A percentile compares a stretch with the other conserved stretches of the same genome.
Conservation (phyloP, 2,888 invertebrate genomes). For the Rambutsinella grinnellia region DNA sequence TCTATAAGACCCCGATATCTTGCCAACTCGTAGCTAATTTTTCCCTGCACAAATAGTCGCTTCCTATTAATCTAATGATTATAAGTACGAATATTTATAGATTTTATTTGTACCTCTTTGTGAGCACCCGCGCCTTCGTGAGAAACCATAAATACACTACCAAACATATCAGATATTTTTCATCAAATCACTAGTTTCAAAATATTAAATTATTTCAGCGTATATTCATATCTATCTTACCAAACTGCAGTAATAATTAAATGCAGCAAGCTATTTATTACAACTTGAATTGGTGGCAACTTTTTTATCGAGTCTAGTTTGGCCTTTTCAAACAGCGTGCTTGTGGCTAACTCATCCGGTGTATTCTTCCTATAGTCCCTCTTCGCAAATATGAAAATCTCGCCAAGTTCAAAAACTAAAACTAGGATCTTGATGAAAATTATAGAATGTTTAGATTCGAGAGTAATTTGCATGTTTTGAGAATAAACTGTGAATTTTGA, state of each 20-base stretch:
- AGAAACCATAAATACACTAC: conserved; percentile 24
- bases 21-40: conserved; percentile 27
- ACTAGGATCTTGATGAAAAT: conserved; percentile 21
- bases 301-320: too few species aligned
- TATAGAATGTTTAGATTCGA: background rate
- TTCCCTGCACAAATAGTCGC: conserved; percentile 12
- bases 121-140: conserved; percentile 23
- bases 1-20: conserved; percentile 31
- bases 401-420: conserved; percentile 25
- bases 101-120: conserved; percentile 5
- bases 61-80: background rate
- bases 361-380: background rate
- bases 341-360: too few species aligned
- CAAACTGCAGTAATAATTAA: conserved; percentile 10
- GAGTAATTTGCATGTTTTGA: background rate
- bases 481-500: background rate
- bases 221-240: conserved; percentile 6
- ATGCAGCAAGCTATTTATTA: conserved; percentile 8
- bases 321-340: too few species aligned
- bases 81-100: background rate
- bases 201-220: background rate
- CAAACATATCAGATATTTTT: conserved; percentile 5
- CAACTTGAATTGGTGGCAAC: background rate
- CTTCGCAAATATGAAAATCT: conserved; percentile 26
- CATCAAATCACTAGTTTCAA: background rate